phyloP scores from a whole-genome alignment of 2,888 invertebrate genomes.

The Polydrusus tereticollis region DNA sequence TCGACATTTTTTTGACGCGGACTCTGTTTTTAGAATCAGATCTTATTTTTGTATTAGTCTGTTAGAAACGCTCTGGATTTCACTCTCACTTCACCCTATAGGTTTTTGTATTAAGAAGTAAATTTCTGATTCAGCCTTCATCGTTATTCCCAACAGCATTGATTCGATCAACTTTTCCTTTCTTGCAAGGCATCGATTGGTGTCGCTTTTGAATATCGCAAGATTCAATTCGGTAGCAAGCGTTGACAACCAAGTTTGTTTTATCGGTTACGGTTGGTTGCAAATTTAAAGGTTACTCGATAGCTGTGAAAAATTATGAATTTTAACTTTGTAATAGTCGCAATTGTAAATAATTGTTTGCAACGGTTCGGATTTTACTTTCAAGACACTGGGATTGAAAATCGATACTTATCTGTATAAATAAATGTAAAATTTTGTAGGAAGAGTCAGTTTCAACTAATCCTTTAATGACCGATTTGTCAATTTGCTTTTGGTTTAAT shows the following conservation, averaged over 20 bases:
- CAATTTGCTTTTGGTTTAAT: no score
- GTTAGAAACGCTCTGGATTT: no score
- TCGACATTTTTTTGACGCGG: no score
- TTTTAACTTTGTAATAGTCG: not conserved
- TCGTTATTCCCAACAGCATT: not conserved
- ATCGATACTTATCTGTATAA: not conserved
- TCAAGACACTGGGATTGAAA: not conserved
- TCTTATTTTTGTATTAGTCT: no score
- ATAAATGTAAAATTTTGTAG: not conserved
- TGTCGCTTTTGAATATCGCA: conserved; percentile 10
- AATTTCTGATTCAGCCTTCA: not conserved
- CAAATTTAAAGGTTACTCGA: conserved; percentile 3
- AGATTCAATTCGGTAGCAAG: conserved; percentile 1
- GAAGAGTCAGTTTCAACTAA: no score
- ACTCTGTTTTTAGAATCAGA: no score
- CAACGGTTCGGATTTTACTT: not conserved
- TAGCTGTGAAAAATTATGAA: not conserved
- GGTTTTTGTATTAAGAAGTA: not conserved
- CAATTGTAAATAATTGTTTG: not conserved
- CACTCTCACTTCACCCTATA: no score
- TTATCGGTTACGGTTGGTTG: conserved; percentile 11
- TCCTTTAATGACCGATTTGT: no score
- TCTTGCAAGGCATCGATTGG: conserved; percentile 11
- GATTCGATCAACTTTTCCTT: conserved; percentile 19
- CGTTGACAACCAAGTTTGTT: conserved; percentile 8